Percentiles rank a stretch among this genome's conserved stretches.
These are phyloP conservation scores for Limnephilus lunatus DNA, from an alignment of 2,888 invertebrate genomes.

Conservation along the genomic window DNA sequence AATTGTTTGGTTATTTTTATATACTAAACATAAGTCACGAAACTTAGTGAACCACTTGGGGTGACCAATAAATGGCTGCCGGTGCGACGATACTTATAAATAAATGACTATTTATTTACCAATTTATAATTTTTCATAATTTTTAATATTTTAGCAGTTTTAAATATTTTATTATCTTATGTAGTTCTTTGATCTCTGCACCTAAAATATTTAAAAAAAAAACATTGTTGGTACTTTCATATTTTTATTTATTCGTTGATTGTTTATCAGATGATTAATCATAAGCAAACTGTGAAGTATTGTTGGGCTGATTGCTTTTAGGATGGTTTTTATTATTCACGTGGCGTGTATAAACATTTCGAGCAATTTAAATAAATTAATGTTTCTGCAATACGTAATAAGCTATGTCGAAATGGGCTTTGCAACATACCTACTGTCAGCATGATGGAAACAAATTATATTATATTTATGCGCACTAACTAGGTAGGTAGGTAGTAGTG, in stretches of 20 bases:
- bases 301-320: not conserved
- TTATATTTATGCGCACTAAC: not conserved
- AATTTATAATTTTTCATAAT: too few relatives aligned
- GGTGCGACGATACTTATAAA: too few relatives aligned
- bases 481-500: not conserved
- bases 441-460: not conserved
- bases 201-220: not conserved
- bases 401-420: not conserved
- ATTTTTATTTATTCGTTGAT: not conserved
- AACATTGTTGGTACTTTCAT: not conserved
- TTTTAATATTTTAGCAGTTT: too few relatives aligned
- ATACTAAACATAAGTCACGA: too few relatives aligned
- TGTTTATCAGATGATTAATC: not conserved
- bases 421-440: not conserved
- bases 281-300: not conserved
- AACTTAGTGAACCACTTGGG: too few relatives aligned
- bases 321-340: not conserved
- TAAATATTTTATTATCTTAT: not conserved
- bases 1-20: too few relatives aligned
- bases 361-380: not conserved
- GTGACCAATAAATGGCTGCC: too few relatives aligned
- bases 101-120: too few relatives aligned
- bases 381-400: not conserved
- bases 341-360: not conserved
- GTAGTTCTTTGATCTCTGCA: not conserved